Percentiles rank a stretch among this genome's conserved stretches.
Evolutionary conservation across 2,888 invertebrate species (phyloP).

Genomic region (Saturnia pavonia): DNA sequence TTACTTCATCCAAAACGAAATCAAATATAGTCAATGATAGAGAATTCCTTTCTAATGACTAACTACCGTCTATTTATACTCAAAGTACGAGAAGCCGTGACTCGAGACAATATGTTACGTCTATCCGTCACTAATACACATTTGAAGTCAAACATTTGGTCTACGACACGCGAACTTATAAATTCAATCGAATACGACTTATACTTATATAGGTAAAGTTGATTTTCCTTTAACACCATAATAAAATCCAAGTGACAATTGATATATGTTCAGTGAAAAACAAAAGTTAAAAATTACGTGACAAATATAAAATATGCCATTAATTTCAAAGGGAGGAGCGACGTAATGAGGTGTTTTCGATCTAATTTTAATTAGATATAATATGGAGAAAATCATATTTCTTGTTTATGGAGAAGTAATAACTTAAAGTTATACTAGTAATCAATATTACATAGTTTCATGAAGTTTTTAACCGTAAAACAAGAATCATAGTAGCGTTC

Average conservation of each 20-base stretch:
- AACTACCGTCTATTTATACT: slow-evolving; percentile 18
- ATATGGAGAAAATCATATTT: no score
- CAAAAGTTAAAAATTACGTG: slow-evolving; percentile 34
- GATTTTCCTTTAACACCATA: neutral
- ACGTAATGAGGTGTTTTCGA: slow-evolving; percentile 62
- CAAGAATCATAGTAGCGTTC: no score
- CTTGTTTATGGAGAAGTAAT: neutral
- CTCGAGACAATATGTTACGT: slow-evolving; percentile 60
- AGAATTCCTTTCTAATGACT: slow-evolving; percentile 21
- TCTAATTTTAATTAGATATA: slow-evolving; percentile 19
- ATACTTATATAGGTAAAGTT: neutral
- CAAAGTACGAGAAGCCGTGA: slow-evolving; percentile 37
- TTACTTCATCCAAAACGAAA: slow-evolving; percentile 8
- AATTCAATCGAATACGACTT: neutral
- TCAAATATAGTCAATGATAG: slow-evolving; percentile 5
- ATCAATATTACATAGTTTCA: no score
- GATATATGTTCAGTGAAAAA: slow-evolving; percentile 17
- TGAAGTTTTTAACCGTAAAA: no score
- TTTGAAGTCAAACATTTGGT: slow-evolving; percentile 64
- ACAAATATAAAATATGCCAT: slow-evolving; percentile 65
- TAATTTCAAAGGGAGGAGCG: slow-evolving; percentile 65
- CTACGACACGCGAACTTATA: neutral
- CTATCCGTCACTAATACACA: slow-evolving; percentile 35
- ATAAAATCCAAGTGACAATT: slow-evolving; percentile 13
- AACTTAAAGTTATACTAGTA: neutral